Conservation (phyloP, 2,797 vertebrate genomes). For the Dryobates pubescens region DNA sequence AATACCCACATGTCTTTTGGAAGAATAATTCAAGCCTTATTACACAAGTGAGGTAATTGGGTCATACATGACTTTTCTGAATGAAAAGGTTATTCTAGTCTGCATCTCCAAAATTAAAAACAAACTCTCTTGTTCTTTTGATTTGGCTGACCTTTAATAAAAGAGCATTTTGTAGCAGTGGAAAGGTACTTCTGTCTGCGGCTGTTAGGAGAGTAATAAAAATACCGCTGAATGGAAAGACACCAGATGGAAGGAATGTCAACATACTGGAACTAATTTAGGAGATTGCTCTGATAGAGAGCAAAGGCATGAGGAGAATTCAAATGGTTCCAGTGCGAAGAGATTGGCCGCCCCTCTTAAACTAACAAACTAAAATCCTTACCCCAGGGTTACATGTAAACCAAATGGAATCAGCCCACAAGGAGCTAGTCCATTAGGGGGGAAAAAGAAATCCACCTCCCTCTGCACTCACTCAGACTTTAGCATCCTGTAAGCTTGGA, state of each 20-base stretch:
- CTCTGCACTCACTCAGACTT: neutral
- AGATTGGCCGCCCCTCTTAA: conserved; percentile 64
- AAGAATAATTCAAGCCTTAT: conserved; percentile 41
- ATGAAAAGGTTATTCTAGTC: conserved; percentile 66
- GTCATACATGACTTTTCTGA: conserved; percentile 65
- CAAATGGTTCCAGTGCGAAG: conserved; percentile 58
- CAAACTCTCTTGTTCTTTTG: conserved; percentile 52
- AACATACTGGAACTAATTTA: conserved; percentile 77
- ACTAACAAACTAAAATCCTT: conserved; percentile 72
- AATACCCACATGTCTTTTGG: neutral
- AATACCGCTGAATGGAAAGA: conserved; percentile 72
- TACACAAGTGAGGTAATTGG: conserved; percentile 46
- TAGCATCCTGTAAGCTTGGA: neutral
- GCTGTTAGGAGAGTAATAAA: conserved; percentile 75
- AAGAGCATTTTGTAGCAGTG: conserved; percentile 69
- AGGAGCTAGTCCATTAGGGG: conserved; percentile 37
- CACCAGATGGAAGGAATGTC: conserved; percentile 73
- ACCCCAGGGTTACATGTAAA: conserved; percentile 65
- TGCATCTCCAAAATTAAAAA: conserved; percentile 71
- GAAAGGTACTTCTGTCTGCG: conserved; percentile 74
- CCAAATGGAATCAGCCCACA: conserved; percentile 60
- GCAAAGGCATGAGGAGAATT: conserved; percentile 74
- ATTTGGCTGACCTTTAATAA: conserved; percentile 74
- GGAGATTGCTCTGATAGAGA: conserved; percentile 72
- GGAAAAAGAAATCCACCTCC: neutral